Conservation (phyloP, 2,797 vertebrate species). For the Enteromius unitaeniatus region DNA sequence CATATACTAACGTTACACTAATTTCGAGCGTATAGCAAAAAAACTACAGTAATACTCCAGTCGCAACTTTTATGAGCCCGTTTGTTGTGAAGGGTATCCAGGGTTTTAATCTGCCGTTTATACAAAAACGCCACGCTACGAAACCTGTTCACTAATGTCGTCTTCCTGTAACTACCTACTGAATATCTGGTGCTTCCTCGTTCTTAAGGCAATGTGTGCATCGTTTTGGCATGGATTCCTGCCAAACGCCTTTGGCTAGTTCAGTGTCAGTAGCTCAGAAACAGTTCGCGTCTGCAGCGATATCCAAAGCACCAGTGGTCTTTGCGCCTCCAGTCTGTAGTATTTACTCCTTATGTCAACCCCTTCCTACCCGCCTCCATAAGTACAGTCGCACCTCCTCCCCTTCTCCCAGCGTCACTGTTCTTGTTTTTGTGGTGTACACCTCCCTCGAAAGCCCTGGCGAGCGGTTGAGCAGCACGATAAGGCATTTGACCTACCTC, state of each 20-base stretch:
- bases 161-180: background rate
- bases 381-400: conserved; percentile 65
- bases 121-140: background rate
- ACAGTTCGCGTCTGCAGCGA: background rate
- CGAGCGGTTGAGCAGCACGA: background rate
- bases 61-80: conserved; percentile 15
- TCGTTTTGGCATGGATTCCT: conserved; percentile 46
- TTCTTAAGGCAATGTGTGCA: conserved; percentile 54
- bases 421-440: background rate
- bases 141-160: background rate
- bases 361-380: conserved; percentile 36
- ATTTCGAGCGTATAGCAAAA: background rate
- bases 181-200: conserved; percentile 51
- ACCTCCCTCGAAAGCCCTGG: background rate
- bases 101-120: background rate
- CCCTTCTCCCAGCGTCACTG: background rate
- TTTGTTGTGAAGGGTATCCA: conserved; percentile 17
- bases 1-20: background rate
- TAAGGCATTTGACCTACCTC: background rate
- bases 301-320: conserved; percentile 15
- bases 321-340: conserved; percentile 6
- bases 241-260: background rate
- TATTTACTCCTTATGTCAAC: conserved; percentile 64
- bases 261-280: background rate
- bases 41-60: conserved; percentile 26